Base-by-base conservation (phyloP, 2,113 vertebrate species). In the Butastur rufipennis region DNA sequence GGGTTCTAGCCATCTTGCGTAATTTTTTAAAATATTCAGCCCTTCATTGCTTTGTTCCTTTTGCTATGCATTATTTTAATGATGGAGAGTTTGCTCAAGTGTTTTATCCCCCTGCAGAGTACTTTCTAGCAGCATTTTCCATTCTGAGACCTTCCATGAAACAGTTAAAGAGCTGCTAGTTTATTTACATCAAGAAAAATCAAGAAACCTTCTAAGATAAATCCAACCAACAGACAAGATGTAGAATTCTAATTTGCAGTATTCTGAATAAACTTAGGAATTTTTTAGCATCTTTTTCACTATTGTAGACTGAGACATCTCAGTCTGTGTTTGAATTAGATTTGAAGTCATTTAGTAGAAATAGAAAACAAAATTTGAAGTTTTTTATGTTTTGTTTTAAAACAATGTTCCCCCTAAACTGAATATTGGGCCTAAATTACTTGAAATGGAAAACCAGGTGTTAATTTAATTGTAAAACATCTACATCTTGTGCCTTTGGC, bases 1-100 rank as follows among this genome's bases (percentile, higher is more conserved):
- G 5, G 6, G 27, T 86, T 18, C 22, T 52, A 56, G 10, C 18
- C 21, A 48, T 58, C 4, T 4, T 80, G 10, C 0, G 0, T 79
- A 38, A 72, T 81, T 36, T 47, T 82, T 79, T 36, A 31, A 67
- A 71, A 65, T 38, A 9, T 27, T 65, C 3, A 14, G 23, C 5
- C 90, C 11, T 67, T 63, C n/a, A 34, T 81, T 92, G 25, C 32
- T 90, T 88, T 67, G 3, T 59, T 74, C 23, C 23, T 68, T 90
- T 95, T 80, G 16, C 62, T 77, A 21, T 65, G 16, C 14, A 16
- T 72, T 72, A 29, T 72, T 81, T 81, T 75, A 79, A 65, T 80
- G 36, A 3, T 77, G 31, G 26, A 52, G 38, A 38, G 32, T 77
- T 68, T 65, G 16, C 10, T 80, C 25, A 75, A 40, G 7, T 65